Evolutionary conservation across 2,888 invertebrate genomes (phyloP).

Genomic region (Temnothorax unifasciatus): DNA sequence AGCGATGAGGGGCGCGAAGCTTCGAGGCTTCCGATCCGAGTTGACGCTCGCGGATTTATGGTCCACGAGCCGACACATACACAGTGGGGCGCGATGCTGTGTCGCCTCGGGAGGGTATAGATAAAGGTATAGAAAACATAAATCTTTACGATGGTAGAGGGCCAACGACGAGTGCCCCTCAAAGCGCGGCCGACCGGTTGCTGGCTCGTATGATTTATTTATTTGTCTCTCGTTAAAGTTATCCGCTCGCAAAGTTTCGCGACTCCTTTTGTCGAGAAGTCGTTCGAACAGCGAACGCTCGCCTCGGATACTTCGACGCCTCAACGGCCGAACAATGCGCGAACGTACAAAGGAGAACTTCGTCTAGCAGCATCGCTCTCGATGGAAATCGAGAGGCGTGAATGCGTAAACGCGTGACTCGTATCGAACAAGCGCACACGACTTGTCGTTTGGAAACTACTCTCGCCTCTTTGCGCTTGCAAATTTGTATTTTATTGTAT

Average conservation of each 20-base stretch:
- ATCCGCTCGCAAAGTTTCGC: constrained; percentile 60
- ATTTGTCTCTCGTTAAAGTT: constrained; percentile 72
- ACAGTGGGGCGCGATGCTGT: background rate
- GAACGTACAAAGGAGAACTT: constrained; percentile 66
- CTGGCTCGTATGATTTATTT: constrained; percentile 68
- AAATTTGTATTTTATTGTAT: constrained; percentile 27
- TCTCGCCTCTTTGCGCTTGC: background rate
- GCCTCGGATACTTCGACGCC: constrained; percentile 61
- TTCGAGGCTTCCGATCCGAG: constrained; percentile 57
- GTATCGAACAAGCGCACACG: constrained; percentile 19
- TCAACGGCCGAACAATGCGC: constrained; percentile 64
- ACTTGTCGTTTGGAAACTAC: constrained; percentile 18
- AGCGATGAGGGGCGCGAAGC: constrained; percentile 57
- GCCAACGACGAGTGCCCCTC: constrained; percentile 51
- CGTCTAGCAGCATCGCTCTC: constrained; percentile 59
- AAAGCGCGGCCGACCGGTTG: constrained; percentile 48
- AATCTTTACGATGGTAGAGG: constrained; percentile 54
- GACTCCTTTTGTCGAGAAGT: constrained; percentile 42
- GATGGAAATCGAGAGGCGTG: constrained; percentile 63
- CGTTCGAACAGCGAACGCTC: constrained; percentile 46
- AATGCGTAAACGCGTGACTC: constrained; percentile 39
- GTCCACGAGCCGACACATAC: constrained; percentile 1
- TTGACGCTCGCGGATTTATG: constrained; percentile 70
- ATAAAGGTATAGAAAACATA: constrained; percentile 57
- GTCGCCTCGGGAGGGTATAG: constrained; percentile 33